These are phyloP conservation scores for Scotopteryx bipunctaria DNA, from an alignment of 2,888 invertebrate genomes.

Conservation along the genomic window DNA sequence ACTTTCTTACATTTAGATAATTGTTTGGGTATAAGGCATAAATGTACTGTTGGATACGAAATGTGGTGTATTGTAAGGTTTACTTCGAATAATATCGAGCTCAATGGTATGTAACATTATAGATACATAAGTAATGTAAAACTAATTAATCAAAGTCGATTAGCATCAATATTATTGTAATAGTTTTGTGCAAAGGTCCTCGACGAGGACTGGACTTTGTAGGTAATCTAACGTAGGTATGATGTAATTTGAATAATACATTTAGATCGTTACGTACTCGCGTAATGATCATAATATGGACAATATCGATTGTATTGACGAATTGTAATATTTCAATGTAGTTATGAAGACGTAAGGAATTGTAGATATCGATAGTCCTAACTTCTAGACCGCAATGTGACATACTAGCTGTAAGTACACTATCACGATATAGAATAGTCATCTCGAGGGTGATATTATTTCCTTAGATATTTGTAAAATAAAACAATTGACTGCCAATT, in stretches of 20 bases:
- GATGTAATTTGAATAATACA: constrained; percentile 69
- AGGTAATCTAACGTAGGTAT: constrained; percentile 60
- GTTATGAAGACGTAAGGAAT: constrained; percentile 62
- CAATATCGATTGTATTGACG: constrained; percentile 80
- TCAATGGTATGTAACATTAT: constrained; percentile 62
- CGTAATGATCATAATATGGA: constrained; percentile 79
- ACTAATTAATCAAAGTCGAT: constrained; percentile 70
- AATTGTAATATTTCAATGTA: constrained; percentile 70
- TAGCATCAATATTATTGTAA: constrained; percentile 60
- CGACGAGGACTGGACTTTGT: constrained; percentile 72
- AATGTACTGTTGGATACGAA: constrained; percentile 39
- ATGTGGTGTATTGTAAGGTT: constrained; percentile 58
- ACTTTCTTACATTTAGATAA: constrained; percentile 57
- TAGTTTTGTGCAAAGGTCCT: constrained; percentile 75
- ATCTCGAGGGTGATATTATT: constrained; percentile 73
- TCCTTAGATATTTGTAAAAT: constrained; percentile 68
- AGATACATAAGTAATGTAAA: constrained; percentile 70
- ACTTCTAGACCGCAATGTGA: constrained; percentile 54
- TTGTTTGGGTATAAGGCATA: constrained; percentile 53
- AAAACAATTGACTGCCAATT: constrained; percentile 82
- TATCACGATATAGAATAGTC: constrained; percentile 68
- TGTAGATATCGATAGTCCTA: constrained; percentile 74
- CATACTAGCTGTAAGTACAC: constrained; percentile 46
- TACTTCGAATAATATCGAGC: constrained; percentile 80
- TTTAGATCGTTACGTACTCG: constrained; percentile 80